Evolutionary conservation across 2,113 vertebrate species (phyloP).

Genomic region (Paramisgurnus dabryanus): DNA sequence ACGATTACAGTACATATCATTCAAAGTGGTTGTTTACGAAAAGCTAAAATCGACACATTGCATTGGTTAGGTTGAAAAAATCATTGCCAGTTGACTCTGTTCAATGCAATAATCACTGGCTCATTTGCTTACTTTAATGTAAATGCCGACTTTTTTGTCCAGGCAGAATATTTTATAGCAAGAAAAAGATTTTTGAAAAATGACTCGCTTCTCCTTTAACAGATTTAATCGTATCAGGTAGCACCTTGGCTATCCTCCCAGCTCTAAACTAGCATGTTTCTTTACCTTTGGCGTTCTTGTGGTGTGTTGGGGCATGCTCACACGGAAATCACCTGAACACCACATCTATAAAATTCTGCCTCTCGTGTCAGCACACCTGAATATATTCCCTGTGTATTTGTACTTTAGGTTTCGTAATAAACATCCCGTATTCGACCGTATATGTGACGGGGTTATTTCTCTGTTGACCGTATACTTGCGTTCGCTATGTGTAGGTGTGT

Average conservation of each 20-base stretch:
- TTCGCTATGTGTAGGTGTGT: neutral
- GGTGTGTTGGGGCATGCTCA: conserved; percentile 64
- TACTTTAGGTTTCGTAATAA: conserved; percentile 25
- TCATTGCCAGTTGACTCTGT: no score
- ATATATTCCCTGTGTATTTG: conserved; percentile 25
- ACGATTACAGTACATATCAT: no score
- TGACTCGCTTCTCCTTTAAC: neutral
- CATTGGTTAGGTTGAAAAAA: no score
- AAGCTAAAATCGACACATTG: no score
- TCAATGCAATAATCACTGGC: no score
- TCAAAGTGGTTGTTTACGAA: no score
- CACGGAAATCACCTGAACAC: conserved; percentile 52
- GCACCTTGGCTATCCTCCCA: neutral
- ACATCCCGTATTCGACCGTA: neutral
- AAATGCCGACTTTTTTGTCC: no score
- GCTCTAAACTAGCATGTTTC: neutral
- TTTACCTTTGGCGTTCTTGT: conserved; percentile 26
- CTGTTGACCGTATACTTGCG: neutral
- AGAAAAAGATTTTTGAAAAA: no score
- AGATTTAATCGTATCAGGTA: neutral
- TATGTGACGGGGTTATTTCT: neutral
- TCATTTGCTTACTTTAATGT: no score
- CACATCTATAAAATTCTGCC: conserved; percentile 53
- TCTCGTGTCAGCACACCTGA: conserved; percentile 19
- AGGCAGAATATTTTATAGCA: no score